These are phyloP conservation scores for Macrocentrus cingulum DNA, from an alignment of 1,140 invertebrate species.

Conservation along the genomic window DNA sequence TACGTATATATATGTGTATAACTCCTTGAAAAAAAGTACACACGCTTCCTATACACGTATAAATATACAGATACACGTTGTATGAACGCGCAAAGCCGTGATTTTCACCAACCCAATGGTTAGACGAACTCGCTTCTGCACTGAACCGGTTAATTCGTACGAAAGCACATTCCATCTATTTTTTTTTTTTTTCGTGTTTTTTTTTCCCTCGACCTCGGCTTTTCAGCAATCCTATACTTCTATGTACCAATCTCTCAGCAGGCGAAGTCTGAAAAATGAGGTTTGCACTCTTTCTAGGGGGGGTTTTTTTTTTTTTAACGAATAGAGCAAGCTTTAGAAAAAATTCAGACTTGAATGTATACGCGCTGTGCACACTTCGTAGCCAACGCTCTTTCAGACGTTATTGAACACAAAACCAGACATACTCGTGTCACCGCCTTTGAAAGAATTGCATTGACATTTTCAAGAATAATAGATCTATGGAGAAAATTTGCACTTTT, in stretches of 20 bases:
- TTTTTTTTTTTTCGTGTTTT: background rate
- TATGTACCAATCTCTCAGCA: background rate
- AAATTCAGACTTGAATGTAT: background rate
- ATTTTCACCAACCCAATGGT: slow-evolving; percentile 39
- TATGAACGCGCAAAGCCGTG: slow-evolving; percentile 48
- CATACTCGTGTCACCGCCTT: no score
- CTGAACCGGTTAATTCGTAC: slow-evolving; percentile 40
- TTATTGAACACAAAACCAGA: background rate
- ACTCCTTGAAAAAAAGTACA: slow-evolving; percentile 43
- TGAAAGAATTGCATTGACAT: no score
- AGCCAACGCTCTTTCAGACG: background rate
- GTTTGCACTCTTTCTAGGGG: no score
- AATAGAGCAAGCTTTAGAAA: background rate
- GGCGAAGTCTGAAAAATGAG: background rate
- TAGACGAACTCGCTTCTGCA: slow-evolving; percentile 21
- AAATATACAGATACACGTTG: slow-evolving; percentile 29
- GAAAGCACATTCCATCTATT: slow-evolving; percentile 25
- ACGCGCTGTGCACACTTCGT: background rate
- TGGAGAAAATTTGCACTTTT: no score
- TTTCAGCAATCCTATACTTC: background rate
- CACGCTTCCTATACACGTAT: slow-evolving; percentile 33
- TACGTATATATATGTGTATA: slow-evolving; percentile 31
- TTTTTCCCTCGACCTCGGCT: background rate
- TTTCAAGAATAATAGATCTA: no score
- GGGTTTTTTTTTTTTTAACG: no score